phyloP scores from a whole-genome alignment of 2,797 vertebrate species.

The Lophotriccus pileatus region DNA sequence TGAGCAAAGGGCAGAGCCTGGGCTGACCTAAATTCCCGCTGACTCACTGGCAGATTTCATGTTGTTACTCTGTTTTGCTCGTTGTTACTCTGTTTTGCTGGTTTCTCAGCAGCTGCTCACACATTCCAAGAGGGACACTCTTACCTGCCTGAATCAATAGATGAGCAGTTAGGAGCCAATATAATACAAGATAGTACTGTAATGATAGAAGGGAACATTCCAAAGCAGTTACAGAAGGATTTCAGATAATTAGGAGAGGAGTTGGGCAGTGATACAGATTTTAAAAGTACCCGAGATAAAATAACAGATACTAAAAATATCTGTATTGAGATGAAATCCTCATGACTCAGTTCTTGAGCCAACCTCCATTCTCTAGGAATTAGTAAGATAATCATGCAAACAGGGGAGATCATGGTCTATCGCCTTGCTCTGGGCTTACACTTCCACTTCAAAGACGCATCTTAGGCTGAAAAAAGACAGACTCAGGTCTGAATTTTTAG shows the following conservation, averaged over 20 bases:
- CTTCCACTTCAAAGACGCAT: background rate
- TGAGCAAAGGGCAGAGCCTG: background rate
- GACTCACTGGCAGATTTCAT: background rate
- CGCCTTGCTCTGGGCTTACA: background rate
- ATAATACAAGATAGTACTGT: background rate
- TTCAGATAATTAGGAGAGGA: constrained; percentile 43
- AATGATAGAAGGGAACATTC: constrained; percentile 26
- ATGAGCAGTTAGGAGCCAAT: background rate
- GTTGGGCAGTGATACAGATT: constrained; percentile 8
- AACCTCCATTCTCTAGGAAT: constrained; percentile 23
- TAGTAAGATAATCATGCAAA: background rate
- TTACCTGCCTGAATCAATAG: background rate
- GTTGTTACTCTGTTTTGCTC: background rate
- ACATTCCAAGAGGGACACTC: background rate
- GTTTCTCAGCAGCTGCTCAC: background rate
- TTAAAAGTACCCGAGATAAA: constrained; percentile 5
- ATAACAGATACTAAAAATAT: constrained; percentile 53
- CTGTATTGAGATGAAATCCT: constrained; percentile 13
- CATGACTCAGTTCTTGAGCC: constrained; percentile 2
- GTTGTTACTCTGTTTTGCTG: background rate
- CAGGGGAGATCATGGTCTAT: background rate
- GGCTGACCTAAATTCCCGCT: background rate
- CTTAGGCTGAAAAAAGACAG: background rate
- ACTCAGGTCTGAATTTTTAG: background rate
- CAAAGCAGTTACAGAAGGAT: constrained; percentile 1